Conservation (phyloP, 2,797 vertebrate species). For the Pampus argenteus region DNA sequence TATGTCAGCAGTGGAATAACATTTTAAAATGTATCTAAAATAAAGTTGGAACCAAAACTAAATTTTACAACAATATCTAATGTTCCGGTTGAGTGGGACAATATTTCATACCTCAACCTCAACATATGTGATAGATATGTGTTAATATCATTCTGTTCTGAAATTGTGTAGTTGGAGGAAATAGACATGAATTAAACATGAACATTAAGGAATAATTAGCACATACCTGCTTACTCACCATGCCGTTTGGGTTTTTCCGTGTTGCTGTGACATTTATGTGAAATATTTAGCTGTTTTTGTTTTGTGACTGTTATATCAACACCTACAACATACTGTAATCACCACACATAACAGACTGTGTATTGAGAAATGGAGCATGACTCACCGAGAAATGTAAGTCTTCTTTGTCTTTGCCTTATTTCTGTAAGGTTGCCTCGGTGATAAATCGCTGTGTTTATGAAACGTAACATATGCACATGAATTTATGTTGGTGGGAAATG, state of each 20-base stretch:
- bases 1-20: no score
- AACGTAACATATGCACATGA: constrained; percentile 22
- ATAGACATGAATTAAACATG: no score
- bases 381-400: constrained; percentile 37
- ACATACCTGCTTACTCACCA: background rate
- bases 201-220: no score
- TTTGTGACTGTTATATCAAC: constrained; percentile 24
- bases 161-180: no score
- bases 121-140: no score
- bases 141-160: no score
- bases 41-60: no score
- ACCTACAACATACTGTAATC: constrained; percentile 25
- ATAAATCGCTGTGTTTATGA: constrained; percentile 25
- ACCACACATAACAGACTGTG: constrained; percentile 39
- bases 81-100: no score
- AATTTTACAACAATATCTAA: no score
- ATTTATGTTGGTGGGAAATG: constrained; percentile 15
- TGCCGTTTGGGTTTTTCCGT: background rate
- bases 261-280: constrained; percentile 31
- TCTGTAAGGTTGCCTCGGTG: constrained; percentile 22
- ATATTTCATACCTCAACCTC: no score
- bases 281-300: constrained; percentile 21
- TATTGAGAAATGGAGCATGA: constrained; percentile 43
- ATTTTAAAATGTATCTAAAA: no score
- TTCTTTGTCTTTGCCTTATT: constrained; percentile 10